These are phyloP conservation scores for Menidia beryllina DNA, from an alignment of 2,113 vertebrate species.

Conservation along the genomic window DNA sequence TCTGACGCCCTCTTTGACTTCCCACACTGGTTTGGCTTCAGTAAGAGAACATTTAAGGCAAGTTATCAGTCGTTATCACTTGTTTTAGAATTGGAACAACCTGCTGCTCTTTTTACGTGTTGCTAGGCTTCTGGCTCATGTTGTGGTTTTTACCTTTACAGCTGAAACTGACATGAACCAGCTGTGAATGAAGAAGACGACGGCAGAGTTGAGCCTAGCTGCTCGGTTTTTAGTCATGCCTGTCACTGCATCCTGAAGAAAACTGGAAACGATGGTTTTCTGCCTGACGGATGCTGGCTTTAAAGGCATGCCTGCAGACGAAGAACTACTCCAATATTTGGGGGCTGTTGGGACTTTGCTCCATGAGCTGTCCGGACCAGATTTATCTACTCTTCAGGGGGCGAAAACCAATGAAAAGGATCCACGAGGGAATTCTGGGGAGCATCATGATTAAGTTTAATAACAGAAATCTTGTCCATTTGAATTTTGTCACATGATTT, in stretches of 20 bases:
- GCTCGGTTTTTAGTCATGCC: background rate
- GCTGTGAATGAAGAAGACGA: background rate
- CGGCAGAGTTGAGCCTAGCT: background rate
- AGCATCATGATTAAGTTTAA: background rate
- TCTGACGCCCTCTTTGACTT: slow-evolving; percentile 79
- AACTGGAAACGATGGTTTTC: background rate
- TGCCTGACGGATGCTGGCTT: background rate
- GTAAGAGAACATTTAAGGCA: slow-evolving; percentile 70
- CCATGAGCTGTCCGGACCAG: background rate
- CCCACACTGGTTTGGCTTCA: slow-evolving; percentile 75
- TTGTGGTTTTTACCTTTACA: background rate
- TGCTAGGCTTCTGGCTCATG: background rate
- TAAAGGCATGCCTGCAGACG: background rate
- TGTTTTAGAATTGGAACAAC: background rate
- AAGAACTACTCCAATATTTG: background rate
- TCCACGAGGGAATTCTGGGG: background rate
- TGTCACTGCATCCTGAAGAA: background rate
- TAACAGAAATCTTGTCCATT: background rate
- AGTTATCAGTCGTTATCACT: rapidly evolving
- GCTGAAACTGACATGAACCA: slow-evolving; percentile 45
- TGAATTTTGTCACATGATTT: background rate
- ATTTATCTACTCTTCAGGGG: background rate
- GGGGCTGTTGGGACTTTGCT: background rate
- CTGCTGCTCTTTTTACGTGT: background rate
- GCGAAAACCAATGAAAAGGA: slow-evolving; percentile 4